A percentile compares a stretch with the other conserved stretches of the same genome.
Evolutionary conservation across 2,888 invertebrate genomes (phyloP).

Genomic region (Tethea ocularis): DNA sequence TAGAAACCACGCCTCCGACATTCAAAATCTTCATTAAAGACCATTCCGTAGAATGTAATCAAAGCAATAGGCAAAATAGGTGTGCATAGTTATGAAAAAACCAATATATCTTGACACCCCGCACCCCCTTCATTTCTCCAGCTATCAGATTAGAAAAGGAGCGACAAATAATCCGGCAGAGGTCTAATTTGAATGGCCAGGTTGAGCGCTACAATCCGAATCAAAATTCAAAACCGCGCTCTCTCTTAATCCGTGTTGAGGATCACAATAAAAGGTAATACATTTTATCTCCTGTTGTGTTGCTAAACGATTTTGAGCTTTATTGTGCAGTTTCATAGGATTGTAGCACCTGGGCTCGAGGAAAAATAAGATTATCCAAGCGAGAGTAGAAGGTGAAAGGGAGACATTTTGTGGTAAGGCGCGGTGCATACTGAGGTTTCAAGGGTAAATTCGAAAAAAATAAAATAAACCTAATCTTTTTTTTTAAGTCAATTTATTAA

Average conservation of each 20-base stretch:
- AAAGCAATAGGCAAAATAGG: constrained; percentile 79
- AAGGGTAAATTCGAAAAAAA: constrained; percentile 36
- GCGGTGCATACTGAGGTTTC: constrained; percentile 38
- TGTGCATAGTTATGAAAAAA: constrained; percentile 70
- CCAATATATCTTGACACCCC: constrained; percentile 52
- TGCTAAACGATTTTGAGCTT: constrained; percentile 52
- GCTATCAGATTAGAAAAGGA: constrained; percentile 51
- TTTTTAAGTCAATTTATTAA: too few relatives aligned
- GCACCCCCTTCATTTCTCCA: constrained; percentile 33
- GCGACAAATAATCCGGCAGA: constrained; percentile 62
- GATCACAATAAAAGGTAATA: constrained; percentile 84
- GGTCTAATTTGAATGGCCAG: constrained; percentile 72
- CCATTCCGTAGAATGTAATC: constrained; percentile 76
- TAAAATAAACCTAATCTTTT: too few relatives aligned
- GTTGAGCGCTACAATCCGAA: constrained; percentile 76
- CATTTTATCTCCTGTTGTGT: constrained; percentile 72
- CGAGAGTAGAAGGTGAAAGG: constrained; percentile 84
- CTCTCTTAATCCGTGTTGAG: constrained; percentile 84
- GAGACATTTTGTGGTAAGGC: constrained; percentile 77
- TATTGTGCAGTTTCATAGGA: constrained; percentile 49
- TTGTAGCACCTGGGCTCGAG: constrained; percentile 52
- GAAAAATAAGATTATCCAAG: constrained; percentile 82
- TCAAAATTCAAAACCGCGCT: constrained; percentile 84
- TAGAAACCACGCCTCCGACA: constrained; percentile 61
- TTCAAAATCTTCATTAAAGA: constrained; percentile 78